Percentiles rank a stretch among this genome's conserved stretches.
These are phyloP conservation scores for Gymnoscopelus microlampas DNA, from an alignment of 2,797 vertebrate species.

Conservation along the genomic window DNA sequence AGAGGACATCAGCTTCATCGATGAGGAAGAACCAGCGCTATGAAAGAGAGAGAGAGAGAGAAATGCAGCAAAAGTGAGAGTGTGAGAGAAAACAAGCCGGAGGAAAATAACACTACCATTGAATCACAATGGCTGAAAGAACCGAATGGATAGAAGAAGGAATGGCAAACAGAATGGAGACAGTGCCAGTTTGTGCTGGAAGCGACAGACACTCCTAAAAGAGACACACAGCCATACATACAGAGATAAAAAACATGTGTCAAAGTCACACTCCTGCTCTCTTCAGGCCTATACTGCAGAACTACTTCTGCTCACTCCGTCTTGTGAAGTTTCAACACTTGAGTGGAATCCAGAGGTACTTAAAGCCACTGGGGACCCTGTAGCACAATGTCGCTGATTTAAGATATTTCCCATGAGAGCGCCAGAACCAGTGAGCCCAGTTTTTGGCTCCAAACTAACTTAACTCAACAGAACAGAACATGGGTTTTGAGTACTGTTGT, in stretches of 20 bases:
- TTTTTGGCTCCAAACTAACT: neutral
- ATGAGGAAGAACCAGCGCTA: conserved; percentile 82
- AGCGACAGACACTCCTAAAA: neutral
- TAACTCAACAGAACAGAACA: conserved; percentile 5
- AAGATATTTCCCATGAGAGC: neutral
- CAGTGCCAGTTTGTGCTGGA: conserved; percentile 7
- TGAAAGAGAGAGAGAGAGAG: conserved; percentile 53
- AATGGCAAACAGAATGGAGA: neutral
- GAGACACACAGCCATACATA: conserved; percentile 16
- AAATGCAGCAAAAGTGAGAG: conserved; percentile 13
- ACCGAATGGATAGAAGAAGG: conserved; percentile 1
- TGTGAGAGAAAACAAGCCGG: conserved; percentile 27
- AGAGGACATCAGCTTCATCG: conserved; percentile 85
- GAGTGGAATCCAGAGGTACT: conserved; percentile 37
- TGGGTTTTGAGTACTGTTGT: conserved; percentile 2
- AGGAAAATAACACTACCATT: conserved; percentile 11
- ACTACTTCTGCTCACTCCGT: conserved; percentile 47
- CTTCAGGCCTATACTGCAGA: conserved; percentile 18
- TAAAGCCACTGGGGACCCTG: conserved; percentile 17
- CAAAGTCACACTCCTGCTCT: neutral
- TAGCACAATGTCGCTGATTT: conserved; percentile 2
- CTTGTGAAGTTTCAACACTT: conserved; percentile 32
- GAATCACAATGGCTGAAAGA: conserved; percentile 1
- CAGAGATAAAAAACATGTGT: conserved; percentile 23
- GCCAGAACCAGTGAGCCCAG: no score